Base-by-base conservation (phyloP, 2,888 invertebrate genomes). In the Antitype chi region DNA sequence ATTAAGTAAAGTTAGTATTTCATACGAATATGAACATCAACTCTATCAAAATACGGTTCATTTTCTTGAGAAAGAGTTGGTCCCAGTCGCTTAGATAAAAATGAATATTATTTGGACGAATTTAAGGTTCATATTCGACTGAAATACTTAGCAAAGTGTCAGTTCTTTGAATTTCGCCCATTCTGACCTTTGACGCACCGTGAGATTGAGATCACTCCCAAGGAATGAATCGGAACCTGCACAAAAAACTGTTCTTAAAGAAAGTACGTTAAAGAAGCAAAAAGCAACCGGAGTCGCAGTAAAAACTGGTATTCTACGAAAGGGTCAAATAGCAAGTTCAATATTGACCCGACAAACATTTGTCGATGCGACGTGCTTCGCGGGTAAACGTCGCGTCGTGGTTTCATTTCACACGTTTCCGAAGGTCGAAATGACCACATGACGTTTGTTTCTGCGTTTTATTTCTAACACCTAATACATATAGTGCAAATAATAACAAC, bases 321-420 rank as follows among this genome's bases (percentile, higher is more conserved):
- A 75, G 71, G 72, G 72, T 55, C 43, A 49, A 63, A 55, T 63
- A 69, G 43, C 80, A 80, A 49, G 25, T 67, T 38, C 32, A 82
- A 82, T 82, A 82, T 82, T 82, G 60, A 47, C 59, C 7, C 0
- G 23, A 17, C 59, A 82, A 82, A 82, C 53, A 82, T 82, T 82
- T 80, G 76, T 66, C 8, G 32, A 62, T 2, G 80, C 75, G 8
- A 69, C 15, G 71, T 72, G 28, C 20, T 49, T 75, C 15, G 75
- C 70, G 25, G 23, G 69, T 72, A 75, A 72, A 82, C 71, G 17
- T 59, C 23, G 57, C 71, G 17, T 59, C 23, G 57, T 32, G 76
- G 20, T 53, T 59, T 32, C 20, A 15, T 32, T 68, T 82, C 63
- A 82, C 75, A 66, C 82, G 23, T 53, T 6, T 38, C 2, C 0